Evolutionary conservation across 1,140 invertebrate species (phyloP), one percentile per base, ranked within the genome.

Genomic region (Aphis craccivora): DNA sequence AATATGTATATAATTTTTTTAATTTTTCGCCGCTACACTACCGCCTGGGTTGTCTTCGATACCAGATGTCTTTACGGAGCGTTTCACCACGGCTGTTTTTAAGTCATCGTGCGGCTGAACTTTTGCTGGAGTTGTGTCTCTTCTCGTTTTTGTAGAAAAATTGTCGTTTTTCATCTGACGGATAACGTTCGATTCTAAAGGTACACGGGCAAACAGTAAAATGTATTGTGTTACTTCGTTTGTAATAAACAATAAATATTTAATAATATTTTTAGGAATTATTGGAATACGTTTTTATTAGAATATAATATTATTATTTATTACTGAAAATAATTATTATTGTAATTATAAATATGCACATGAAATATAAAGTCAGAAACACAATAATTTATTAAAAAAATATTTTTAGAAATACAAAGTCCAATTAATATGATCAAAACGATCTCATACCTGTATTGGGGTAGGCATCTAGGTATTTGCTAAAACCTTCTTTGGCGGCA

Each of bases 401-500:
- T 51, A 20, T 51, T 48, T 55, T 55, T 55, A 55, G 8, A 55
- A 55, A 55, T 55, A 8, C 25, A 8, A 30, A 60, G 55, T 60
- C 9, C 9, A 11, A n/a, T n/a, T n/a, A 60, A 30, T 60, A 60
- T 30, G 9, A 35, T n/a, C 4, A 35, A n/a, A 18, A 35, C 14
- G 30, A 18, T n/a, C 30, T 76, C n/a, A n/a, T 84, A 92, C 91
- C 81, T 51, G 37, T 5, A 93, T 86, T 93, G 3, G 81, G 91
- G 6, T 93, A 86, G 2, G 48, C 14, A 25, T 93, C 91, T 40
- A 93, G 43, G 30, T 93, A 93, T 84, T 90, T 93, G 30, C 93
- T 91, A 35, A 95, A 93, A n/a, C 94, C 94, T 55, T 95, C 94
- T 35, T 96, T 95, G 22, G 96, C 96, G 87, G 95, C 95, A 40